Conservation (phyloP, 2,888 invertebrate genomes). For the Drosophila percnosoma region DNA sequence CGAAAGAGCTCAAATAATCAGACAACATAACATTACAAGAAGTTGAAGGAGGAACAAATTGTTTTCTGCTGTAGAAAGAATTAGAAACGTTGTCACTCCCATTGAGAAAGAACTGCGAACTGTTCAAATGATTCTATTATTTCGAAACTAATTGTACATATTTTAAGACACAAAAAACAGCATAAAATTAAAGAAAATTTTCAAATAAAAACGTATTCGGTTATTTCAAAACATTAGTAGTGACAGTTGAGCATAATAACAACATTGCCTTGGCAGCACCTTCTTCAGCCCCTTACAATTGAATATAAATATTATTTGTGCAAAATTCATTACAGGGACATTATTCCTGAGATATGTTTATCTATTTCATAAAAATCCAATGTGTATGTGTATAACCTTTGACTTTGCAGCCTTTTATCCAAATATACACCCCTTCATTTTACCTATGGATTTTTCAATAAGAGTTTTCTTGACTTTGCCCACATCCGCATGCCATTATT, state of each 20-base stretch:
- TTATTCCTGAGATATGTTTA: background rate
- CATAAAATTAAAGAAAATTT: background rate
- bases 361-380: background rate
- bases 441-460: background rate
- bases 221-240: background rate
- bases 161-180: constrained; percentile 1
- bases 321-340: background rate
- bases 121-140: constrained; percentile 1
- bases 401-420: background rate
- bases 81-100: background rate
- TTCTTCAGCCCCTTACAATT: background rate
- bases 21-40: constrained; percentile 5
- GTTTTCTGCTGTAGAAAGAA: background rate
- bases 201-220: background rate
- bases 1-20: constrained; percentile 27
- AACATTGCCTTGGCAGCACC: background rate
- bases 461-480: background rate
- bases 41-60: constrained; percentile 8
- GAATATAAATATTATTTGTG: background rate
- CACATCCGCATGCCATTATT: background rate
- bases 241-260: background rate
- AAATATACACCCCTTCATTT: background rate
- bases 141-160: background rate
- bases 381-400: background rate
- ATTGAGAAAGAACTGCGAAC: background rate